phyloP scores from a whole-genome alignment of 2,797 vertebrate genomes.

The Liparis tanakae region DNA sequence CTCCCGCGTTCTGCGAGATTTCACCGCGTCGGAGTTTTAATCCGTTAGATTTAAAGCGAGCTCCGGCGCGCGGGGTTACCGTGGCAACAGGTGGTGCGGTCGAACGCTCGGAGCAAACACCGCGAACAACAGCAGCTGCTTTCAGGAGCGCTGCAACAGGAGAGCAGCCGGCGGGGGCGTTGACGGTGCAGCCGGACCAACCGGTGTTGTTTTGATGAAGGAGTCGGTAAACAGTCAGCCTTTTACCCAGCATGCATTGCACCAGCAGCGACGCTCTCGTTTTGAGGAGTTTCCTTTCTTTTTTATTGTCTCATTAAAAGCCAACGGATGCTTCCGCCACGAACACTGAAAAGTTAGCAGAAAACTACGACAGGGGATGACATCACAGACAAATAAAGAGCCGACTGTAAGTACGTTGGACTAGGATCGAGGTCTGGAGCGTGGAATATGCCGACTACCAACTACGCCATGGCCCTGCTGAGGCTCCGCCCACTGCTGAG shows the following conservation, averaged over 20 bases:
- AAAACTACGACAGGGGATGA: background rate
- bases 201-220: slow-evolving; percentile 9
- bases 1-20: background rate
- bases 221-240: background rate
- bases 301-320: background rate
- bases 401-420: background rate
- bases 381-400: background rate
- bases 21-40: background rate
- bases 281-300: background rate
- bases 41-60: background rate
- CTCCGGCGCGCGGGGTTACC: background rate
- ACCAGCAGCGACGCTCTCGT: background rate
- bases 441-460: too few species aligned
- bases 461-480: too few species aligned
- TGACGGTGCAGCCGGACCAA: background rate
- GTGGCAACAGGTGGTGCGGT: background rate
- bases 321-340: background rate
- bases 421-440: too few species aligned
- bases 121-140: slow-evolving; percentile 1
- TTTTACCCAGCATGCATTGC: background rate
- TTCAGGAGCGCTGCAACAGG: background rate
- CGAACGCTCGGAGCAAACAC: background rate
- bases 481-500: too few species aligned
- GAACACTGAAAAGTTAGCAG: too few species aligned
- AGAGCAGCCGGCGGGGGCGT: slow-evolving; percentile 12